These are phyloP conservation scores for Capreolus pygargus DNA, from an alignment of 2,113 vertebrate species.

Conservation along the genomic window DNA sequence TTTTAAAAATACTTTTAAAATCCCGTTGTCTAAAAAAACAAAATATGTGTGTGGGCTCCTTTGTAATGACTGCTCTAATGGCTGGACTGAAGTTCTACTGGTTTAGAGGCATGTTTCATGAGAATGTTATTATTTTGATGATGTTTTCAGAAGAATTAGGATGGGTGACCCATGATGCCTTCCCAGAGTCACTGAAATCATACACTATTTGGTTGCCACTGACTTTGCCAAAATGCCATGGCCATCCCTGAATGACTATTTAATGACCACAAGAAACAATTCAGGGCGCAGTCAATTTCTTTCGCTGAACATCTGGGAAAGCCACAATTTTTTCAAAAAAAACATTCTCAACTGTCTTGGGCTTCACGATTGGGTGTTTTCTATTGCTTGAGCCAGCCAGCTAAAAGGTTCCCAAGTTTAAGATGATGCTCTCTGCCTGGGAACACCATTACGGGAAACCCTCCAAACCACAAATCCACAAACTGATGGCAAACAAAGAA, in stretches of 20 bases:
- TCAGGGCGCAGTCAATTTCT: neutral
- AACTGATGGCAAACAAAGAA: slow-evolving; percentile 55
- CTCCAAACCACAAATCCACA: slow-evolving; percentile 65
- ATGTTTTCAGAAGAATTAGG: neutral
- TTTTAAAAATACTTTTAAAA: neutral
- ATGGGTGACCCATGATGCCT: neutral
- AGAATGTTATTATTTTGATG: neutral
- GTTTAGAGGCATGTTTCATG: neutral
- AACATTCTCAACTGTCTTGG: neutral
- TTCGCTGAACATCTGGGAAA: slow-evolving; percentile 34
- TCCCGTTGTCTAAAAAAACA: neutral
- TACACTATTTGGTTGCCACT: neutral
- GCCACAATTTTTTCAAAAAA: slow-evolving; percentile 15
- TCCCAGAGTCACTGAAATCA: slow-evolving; percentile 4
- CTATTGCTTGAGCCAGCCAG: neutral
- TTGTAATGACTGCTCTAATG: neutral
- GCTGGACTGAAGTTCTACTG: neutral
- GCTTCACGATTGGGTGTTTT: neutral
- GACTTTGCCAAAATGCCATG: neutral
- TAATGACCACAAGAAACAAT: neutral
- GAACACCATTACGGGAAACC: slow-evolving; percentile 51
- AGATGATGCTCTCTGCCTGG: slow-evolving; percentile 14
- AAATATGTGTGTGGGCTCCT: neutral
- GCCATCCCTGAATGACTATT: neutral
- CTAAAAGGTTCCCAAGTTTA: slow-evolving; percentile 24